These are phyloP conservation scores for Pteronura brasiliensis DNA, from an alignment of 2,113 vertebrate species.

Conservation along the genomic window DNA sequence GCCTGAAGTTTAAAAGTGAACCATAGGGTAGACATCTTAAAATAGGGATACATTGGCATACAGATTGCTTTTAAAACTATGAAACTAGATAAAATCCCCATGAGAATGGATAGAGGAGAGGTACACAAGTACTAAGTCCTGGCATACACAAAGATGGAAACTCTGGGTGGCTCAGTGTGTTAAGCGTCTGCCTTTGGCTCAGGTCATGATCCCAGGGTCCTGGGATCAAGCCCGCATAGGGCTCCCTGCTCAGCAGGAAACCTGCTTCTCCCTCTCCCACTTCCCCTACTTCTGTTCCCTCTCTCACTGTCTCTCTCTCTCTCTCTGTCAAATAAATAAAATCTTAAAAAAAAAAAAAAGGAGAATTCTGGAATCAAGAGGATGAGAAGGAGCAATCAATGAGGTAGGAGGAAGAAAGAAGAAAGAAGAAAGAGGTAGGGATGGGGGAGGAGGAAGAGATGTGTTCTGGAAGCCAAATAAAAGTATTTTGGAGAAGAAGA, in stretches of 20 bases:
- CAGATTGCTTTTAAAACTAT: neutral
- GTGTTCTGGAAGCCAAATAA: neutral
- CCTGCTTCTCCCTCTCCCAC: too few relatives aligned
- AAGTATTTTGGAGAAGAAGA: neutral
- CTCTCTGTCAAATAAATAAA: too few relatives aligned
- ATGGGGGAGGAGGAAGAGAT: neutral
- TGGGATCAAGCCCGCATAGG: fast-evolving
- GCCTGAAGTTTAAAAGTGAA: neutral
- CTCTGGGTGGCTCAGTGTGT: neutral
- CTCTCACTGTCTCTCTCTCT: too few relatives aligned
- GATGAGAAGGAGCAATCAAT: neutral
- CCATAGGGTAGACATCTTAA: neutral
- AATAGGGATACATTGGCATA: neutral
- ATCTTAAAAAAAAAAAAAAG: too few relatives aligned
- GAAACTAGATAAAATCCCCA: neutral
- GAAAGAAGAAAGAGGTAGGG: neutral
- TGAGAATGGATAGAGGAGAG: neutral
- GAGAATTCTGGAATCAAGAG: neutral
- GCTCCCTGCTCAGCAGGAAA: too few relatives aligned
- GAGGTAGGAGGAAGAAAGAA: neutral
- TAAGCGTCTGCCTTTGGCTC: too few relatives aligned
- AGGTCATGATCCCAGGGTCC: too few relatives aligned
- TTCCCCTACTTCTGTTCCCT: too few relatives aligned
- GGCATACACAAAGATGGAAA: neutral
- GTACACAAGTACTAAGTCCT: neutral